Base-by-base conservation (phyloP, 2,888 invertebrate species). In the Cantharis rufa region DNA sequence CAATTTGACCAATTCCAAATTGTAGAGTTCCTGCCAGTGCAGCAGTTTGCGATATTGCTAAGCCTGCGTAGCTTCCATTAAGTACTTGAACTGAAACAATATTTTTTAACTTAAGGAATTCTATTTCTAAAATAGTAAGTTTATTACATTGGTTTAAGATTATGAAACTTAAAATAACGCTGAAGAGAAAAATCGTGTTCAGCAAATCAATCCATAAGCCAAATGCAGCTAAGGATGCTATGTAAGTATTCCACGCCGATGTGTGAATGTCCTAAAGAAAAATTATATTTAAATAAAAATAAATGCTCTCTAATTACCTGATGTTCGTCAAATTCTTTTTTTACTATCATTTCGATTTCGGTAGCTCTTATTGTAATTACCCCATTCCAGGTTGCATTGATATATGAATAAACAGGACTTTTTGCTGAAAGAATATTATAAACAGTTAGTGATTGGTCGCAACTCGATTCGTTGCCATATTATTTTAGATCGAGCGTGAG, bases 301-400 rank as follows among this genome's bases (percentile, higher is more conserved):
- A 27, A 27, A 27, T 10, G n/a, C n/a, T n/a, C n/a, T n/a, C n/a
- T n/a, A 18, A 18, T 28, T 28, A 28, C 27, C 78, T 94, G 94
- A 82, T 92, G 90, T 62, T 88, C 85, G 84, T 95, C 94, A 82
- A 95, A 95, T 83, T 94, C 93, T 81, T 5, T 21, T 70, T 91
- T 91, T 71, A 97, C 91, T 79, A 92, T 89, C 77, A 92, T 89
- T 86, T 94, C 91, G 1, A 93, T 92, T 15, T 91, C 90, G 3
- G 93, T 92, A 0, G 96, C 94, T 75, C 97, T 90, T 78, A 98
- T 96, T 0, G 96, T 96, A 68, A 94, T 92, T 15, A 97, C 91
- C 1, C 97, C 97, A 79, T 93, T 92, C 5, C 97, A 89, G 0
- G 95, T 93, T 0, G 96, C 93, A 62, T 94, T 28, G 3, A 28